Conservation (phyloP, 2,888 invertebrate genomes). For the Macrophya alboannulata region DNA sequence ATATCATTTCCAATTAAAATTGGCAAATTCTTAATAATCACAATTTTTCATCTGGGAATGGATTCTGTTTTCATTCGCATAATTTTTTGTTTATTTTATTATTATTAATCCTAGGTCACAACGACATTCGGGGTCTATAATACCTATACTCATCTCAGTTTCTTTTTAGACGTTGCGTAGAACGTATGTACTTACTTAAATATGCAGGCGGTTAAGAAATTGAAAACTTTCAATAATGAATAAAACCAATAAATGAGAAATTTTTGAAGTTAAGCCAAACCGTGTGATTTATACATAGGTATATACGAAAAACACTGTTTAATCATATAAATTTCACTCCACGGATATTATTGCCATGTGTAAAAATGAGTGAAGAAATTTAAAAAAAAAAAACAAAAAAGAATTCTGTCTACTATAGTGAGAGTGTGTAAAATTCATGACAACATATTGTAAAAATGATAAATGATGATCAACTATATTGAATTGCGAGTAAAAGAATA, state of each 20-base stretch:
- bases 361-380: background rate
- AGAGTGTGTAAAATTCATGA: constrained; percentile 7
- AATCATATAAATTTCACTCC: too few species aligned
- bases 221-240: background rate
- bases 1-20: background rate
- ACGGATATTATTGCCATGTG: background rate
- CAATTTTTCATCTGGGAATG: background rate
- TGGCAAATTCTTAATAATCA: background rate
- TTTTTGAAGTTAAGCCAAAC: background rate
- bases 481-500: constrained; percentile 8
- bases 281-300: background rate
- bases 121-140: background rate
- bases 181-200: constrained; percentile 2
- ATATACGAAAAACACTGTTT: background rate
- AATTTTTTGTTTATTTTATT: background rate
- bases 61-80: background rate
- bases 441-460: constrained; percentile 6
- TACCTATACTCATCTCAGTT: background rate
- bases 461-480: background rate
- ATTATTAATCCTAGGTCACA: background rate
- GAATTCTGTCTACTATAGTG: background rate
- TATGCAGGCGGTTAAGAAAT: background rate
- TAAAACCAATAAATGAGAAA: background rate
- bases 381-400: background rate
- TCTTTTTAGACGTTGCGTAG: background rate